These are phyloP conservation scores for Ceramica pisi DNA, from an alignment of 2,888 invertebrate genomes.

Conservation along the genomic window DNA sequence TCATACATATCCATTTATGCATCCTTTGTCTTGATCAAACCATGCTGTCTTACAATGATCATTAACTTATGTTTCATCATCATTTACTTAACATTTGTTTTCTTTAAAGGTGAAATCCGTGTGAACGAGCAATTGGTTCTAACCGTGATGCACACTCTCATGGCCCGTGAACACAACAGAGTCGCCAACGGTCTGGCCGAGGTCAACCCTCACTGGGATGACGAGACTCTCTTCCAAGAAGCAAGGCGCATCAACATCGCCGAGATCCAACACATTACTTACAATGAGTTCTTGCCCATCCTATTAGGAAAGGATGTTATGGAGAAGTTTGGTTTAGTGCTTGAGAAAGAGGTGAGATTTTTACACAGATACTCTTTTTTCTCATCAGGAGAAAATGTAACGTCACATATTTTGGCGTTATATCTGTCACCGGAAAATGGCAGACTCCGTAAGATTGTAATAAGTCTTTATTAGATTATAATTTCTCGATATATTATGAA, in stretches of 20 bases:
- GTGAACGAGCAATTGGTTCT: conserved; percentile 97
- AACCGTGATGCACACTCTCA: conserved; percentile 97
- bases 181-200: conserved; percentile 94
- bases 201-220: conserved; percentile 98
- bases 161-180: conserved; percentile 97
- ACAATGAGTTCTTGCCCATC: conserved; percentile 97
- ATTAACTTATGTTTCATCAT: not conserved
- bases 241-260: conserved; percentile 96
- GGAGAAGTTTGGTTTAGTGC: conserved; percentile 96
- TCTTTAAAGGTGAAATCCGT: conserved; percentile 94
- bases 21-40: not conserved
- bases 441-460: too few species aligned
- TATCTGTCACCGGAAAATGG: too few species aligned
- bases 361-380: not conserved
- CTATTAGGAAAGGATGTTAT: conserved; percentile 97
- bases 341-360: conserved; percentile 93
- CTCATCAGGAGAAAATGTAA: not conserved
- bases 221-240: conserved; percentile 97
- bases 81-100: not conserved
- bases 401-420: too few species aligned
- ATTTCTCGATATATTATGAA: too few species aligned
- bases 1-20: too few species aligned
- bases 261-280: conserved; percentile 97
- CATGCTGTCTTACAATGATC: not conserved
- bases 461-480: too few species aligned